Percentiles rank a stretch among this genome's conserved stretches.
These are phyloP conservation scores for Galago senegalensis DNA, from an alignment of 2,797 vertebrate genomes.

Conservation along the genomic window DNA sequence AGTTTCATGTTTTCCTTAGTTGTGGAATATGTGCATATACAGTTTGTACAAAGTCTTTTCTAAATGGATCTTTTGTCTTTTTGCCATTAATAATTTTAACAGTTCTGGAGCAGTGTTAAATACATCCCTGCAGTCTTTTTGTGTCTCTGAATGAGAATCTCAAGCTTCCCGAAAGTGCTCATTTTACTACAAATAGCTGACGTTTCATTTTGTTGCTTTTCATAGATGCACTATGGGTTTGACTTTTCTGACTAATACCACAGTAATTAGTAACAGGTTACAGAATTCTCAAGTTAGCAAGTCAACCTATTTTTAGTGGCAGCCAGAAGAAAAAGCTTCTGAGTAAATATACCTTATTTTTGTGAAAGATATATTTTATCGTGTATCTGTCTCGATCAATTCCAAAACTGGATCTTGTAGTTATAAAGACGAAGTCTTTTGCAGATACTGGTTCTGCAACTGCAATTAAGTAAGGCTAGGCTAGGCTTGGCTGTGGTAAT, in stretches of 20 bases:
- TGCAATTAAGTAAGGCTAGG: not conserved
- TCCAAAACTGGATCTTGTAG: not conserved
- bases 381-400: not conserved
- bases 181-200: constrained; percentile 53
- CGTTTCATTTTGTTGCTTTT: constrained; percentile 44
- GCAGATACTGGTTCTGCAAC: not conserved
- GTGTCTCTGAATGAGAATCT: constrained; percentile 60
- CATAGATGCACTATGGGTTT: constrained; percentile 68
- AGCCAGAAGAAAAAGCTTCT: constrained; percentile 71
- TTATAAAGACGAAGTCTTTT: not conserved
- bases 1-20: constrained; percentile 68
- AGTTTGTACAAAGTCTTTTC: constrained; percentile 71
- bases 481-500: not conserved
- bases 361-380: not conserved
- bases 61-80: constrained; percentile 62
- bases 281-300: constrained; percentile 80
- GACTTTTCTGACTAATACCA: constrained; percentile 74
- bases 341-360: constrained; percentile 57
- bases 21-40: not conserved
- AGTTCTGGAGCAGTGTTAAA: constrained; percentile 33
- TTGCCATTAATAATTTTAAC: constrained; percentile 62
- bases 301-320: constrained; percentile 79
- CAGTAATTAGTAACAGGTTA: constrained; percentile 72
- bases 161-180: not conserved
- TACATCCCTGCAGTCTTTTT: constrained; percentile 48